Evolutionary conservation across 2,888 invertebrate species (phyloP), one percentile per base, ranked within the genome.

Genomic region (Melinaea marsaeus): DNA sequence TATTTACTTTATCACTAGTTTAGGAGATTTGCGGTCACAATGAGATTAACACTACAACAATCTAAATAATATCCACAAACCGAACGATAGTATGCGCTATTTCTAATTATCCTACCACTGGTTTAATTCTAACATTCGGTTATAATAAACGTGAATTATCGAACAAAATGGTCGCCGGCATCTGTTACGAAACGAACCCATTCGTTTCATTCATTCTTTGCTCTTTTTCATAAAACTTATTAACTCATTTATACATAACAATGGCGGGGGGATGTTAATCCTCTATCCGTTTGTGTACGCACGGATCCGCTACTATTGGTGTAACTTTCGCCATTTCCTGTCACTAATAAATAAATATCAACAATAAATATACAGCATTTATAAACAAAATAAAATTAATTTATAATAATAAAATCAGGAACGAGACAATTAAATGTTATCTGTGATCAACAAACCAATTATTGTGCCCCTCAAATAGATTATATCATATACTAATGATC

Each of bases 221-320:
- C 74, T 74, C 75, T 75, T 75, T 74, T 74, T 70, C 73, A 71
- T 71, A 68, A 71, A 69, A 73, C 64, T 67, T 73, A 73, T 75
- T 72, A 75, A 73, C 74, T 73, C 71, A 71, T 70, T 71, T 60
- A 42, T 42, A 9, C 42, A 42, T 42, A 42, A 72, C 69, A 70
- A 69, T 64, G 58, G 56, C 42, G 59, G 58, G 66, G 62, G 72
- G 68, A 65, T 63, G 55, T 61, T 73, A 73, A 73, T 70, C 73
- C 73, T 57, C 13, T 47, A 45, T 48, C 56, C 56, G 65, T 61
- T 67, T 69, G 63, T 61, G 46, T 45, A 45, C 66, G 64, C 70
- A 71, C 70, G 70, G 47, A 61, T 42, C 7, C 9, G 42, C 42
- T 42, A 42, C 42, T 42, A 42, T 42, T 42, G 42, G 11, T 42